Percentiles rank a stretch among this genome's conserved stretches.
Conservation (phyloP, 1,140 invertebrate genomes). For the Euschistus heros region DNA sequence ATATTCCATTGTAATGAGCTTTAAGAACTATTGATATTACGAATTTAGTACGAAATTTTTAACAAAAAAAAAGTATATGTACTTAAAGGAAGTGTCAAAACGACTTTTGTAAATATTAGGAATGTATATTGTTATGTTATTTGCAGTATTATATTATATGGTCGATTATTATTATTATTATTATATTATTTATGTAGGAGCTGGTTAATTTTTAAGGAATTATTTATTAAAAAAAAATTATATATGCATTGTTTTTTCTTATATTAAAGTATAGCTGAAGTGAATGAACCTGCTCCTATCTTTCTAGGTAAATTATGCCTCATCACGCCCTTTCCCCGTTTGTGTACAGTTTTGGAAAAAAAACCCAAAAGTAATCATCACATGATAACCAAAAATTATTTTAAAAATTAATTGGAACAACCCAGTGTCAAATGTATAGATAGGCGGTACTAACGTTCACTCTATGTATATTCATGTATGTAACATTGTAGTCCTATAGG, state of each 20-base stretch:
- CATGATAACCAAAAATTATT: neutral
- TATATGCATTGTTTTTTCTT: too few species aligned
- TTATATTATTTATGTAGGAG: constrained; percentile 13
- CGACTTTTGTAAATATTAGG: constrained; percentile 23
- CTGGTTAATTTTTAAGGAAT: neutral
- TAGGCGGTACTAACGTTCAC: constrained; percentile 26
- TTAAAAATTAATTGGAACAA: constrained; percentile 19
- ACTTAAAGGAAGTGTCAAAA: constrained; percentile 22
- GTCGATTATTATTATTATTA: constrained; percentile 9
- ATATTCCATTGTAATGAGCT: constrained; percentile 25
- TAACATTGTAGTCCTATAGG: constrained; percentile 25
- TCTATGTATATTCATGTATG: constrained; percentile 27
- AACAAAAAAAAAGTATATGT: constrained; percentile 13
- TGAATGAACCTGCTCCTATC: constrained; percentile 1
- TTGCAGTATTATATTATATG: constrained; percentile 23
- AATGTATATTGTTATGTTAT: constrained; percentile 26
- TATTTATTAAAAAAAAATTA: constrained; percentile 1
- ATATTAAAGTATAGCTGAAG: too few species aligned
- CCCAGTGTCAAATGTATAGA: constrained; percentile 26
- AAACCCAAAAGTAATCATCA: neutral
- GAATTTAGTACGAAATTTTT: constrained; percentile 24
- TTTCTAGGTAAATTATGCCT: too few species aligned
- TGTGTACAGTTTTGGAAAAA: constrained; percentile 11
- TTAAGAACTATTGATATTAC: constrained; percentile 23
- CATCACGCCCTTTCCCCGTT: constrained; percentile 1